These are phyloP conservation scores for Scaptomyza tumidula DNA, from an alignment of 2,888 invertebrate genomes.

Conservation along the genomic window DNA sequence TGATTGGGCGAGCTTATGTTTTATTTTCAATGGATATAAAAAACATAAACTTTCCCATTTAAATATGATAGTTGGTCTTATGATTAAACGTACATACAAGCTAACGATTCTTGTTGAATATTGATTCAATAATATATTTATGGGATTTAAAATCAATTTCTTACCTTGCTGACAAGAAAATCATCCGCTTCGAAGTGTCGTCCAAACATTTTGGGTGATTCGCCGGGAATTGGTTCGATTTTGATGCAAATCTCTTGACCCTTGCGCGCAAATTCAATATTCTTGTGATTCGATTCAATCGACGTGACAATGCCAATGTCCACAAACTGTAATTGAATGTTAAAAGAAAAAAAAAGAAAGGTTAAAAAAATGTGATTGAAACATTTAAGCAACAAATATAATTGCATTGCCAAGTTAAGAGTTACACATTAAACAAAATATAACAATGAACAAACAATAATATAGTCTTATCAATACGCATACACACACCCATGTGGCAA, in stretches of 20 bases:
- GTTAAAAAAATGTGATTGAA: no score
- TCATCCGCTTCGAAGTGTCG: slow-evolving; percentile 99
- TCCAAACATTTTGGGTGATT: slow-evolving; percentile 99
- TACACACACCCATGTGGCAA: slow-evolving; percentile 49
- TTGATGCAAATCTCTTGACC: slow-evolving; percentile 98
- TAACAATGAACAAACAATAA: slow-evolving; percentile 3
- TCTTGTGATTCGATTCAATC: slow-evolving; percentile 97
- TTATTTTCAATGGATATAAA: no score
- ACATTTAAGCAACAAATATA: no score
- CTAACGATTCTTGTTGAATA: no score
- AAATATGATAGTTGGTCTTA: no score
- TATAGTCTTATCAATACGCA: not conserved
- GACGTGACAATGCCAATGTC: slow-evolving; percentile 97
- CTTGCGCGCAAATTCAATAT: slow-evolving; percentile 96
- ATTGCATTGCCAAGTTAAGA: no score
- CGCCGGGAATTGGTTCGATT: slow-evolving; percentile 98
- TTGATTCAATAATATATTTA: no score
- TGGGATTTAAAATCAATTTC: slow-evolving; percentile 51
- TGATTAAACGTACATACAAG: no score
- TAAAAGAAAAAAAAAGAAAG: slow-evolving; percentile 48
- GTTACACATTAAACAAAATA: not conserved
- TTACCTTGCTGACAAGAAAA: slow-evolving; percentile 96
- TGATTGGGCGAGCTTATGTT: no score
- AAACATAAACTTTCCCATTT: no score
- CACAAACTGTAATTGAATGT: slow-evolving; percentile 89